phyloP scores from a whole-genome alignment of 2,797 vertebrate species.

The Esox masquinongy region DNA sequence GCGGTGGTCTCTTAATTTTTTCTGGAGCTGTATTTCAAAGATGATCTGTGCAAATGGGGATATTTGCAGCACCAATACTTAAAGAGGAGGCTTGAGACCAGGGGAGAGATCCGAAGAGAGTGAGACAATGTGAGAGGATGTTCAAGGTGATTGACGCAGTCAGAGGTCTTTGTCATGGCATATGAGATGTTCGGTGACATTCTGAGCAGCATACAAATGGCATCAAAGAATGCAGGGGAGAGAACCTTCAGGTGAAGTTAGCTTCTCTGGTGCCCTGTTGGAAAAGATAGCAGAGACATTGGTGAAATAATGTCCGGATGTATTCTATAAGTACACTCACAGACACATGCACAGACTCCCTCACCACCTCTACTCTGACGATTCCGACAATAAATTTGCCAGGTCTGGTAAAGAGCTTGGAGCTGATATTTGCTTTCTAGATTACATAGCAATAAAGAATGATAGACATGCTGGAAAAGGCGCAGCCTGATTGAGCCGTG shows the following conservation, averaged over 20 bases:
- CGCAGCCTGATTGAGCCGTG: constrained; percentile 19
- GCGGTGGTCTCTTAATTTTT: too few relatives aligned
- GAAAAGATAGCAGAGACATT: neutral
- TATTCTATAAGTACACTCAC: neutral
- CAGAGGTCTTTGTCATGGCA: neutral
- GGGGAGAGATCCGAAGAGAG: neutral
- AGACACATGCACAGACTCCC: constrained; percentile 1
- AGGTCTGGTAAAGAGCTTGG: constrained; percentile 29
- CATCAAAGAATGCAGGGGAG: neutral
- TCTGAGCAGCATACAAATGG: constrained; percentile 14
- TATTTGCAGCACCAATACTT: too few relatives aligned
- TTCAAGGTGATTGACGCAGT: neutral
- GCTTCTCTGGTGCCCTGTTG: neutral
- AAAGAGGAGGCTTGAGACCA: neutral
- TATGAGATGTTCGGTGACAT: constrained; percentile 1
- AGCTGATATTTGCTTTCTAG: constrained; percentile 30
- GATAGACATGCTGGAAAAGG: constrained; percentile 8
- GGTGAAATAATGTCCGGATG: neutral
- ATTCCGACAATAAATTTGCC: constrained; percentile 17
- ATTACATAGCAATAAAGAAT: constrained; percentile 30
- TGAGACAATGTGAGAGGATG: neutral
- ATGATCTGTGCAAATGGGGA: neutral
- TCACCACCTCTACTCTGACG: neutral
- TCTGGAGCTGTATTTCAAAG: too few relatives aligned
- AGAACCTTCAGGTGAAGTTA: neutral